Conservation (phyloP, 2,113 vertebrate species). For the Bubalus kerabau region DNA sequence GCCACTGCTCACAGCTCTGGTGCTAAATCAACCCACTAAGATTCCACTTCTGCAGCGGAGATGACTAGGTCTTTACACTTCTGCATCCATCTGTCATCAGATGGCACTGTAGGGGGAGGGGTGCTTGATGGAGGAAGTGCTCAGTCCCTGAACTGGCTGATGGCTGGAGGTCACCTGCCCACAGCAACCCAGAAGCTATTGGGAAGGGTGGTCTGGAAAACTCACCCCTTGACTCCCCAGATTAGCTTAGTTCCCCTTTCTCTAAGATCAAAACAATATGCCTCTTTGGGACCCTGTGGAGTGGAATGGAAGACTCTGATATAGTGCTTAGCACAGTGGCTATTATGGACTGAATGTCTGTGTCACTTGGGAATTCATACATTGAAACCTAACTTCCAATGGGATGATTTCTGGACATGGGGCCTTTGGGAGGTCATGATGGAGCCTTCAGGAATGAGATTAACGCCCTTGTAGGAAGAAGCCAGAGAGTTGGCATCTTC, state of each 20-base stretch:
- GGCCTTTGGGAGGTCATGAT: neutral
- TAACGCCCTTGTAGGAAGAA: neutral
- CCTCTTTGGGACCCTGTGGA: neutral
- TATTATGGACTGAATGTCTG: neutral
- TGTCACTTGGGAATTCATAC: neutral
- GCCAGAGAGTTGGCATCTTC: neutral
- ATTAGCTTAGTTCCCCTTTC: too few relatives aligned
- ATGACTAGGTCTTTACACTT: accelerated
- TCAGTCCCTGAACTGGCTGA: neutral
- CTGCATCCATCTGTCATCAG: accelerated
- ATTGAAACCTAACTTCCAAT: neutral
- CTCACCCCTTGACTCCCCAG: accelerated
- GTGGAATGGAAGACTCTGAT: neutral
- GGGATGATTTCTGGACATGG: neutral
- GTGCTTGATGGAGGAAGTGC: neutral
- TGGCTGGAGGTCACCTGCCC: neutral
- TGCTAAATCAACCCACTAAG: neutral
- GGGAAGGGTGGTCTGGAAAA: too few relatives aligned
- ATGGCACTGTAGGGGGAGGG: neutral
- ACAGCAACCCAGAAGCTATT: too few relatives aligned
- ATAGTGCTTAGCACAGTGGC: too few relatives aligned
- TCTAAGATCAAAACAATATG: neutral
- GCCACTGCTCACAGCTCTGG: neutral
- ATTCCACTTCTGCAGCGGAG: accelerated
- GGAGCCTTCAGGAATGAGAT: neutral